These are phyloP conservation scores for Synanthedon formicaeformis DNA, from an alignment of 2,888 invertebrate species.

Conservation along the genomic window DNA sequence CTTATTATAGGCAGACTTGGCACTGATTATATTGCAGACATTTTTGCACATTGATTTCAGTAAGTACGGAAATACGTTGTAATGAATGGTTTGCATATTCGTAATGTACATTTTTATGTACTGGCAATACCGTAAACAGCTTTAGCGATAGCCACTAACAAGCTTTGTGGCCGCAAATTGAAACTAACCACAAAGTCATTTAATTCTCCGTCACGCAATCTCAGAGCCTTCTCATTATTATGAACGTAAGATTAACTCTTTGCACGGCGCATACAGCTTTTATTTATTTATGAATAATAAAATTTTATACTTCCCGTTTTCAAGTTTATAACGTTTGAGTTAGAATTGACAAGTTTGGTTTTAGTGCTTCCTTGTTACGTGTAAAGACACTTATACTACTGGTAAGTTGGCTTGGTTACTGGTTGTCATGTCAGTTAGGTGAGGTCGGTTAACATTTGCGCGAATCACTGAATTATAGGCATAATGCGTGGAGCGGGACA, in stretches of 20 bases:
- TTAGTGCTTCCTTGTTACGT: constrained; percentile 44
- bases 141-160: constrained; percentile 26
- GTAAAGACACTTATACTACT: constrained; percentile 14
- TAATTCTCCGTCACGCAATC: constrained; percentile 47
- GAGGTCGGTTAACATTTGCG: constrained; percentile 51
- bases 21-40: no score
- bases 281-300: neutral
- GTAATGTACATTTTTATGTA: neutral
- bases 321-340: constrained; percentile 1
- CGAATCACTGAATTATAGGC: constrained; percentile 61
- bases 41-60: neutral
- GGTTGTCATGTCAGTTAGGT: constrained; percentile 46
- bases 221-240: constrained; percentile 11
- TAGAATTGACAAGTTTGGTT: constrained; percentile 23
- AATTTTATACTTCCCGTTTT: neutral
- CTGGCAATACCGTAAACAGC: neutral
- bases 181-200: constrained; percentile 47
- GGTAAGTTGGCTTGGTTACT: constrained; percentile 15
- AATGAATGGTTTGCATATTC: neutral
- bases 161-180: constrained; percentile 48
- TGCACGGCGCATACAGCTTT: neutral
- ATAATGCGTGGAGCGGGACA: constrained; percentile 35
- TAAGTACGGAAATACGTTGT: neutral
- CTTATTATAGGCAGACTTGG: no score
- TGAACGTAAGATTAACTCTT: neutral